Evolutionary conservation across 2,888 invertebrate species (phyloP).

Genomic region (Macaria liturata): DNA sequence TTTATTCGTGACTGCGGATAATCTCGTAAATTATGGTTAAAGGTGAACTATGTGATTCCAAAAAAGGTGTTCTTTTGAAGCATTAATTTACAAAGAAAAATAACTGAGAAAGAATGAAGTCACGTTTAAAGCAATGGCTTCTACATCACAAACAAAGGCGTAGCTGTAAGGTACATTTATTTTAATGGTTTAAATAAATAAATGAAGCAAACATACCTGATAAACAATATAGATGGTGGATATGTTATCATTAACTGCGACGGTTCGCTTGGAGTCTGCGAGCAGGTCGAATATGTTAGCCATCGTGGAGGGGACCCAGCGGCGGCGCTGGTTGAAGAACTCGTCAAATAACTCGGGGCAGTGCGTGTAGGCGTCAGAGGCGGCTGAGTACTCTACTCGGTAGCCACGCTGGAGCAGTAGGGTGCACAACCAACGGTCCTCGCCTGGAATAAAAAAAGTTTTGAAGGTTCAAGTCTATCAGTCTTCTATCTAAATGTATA

Average conservation of each 20-base stretch:
- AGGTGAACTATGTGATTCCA: too few relatives aligned
- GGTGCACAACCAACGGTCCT: slow-evolving; percentile 98
- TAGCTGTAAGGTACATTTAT: too few relatives aligned
- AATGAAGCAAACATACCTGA: slow-evolving; percentile 60
- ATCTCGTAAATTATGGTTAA: too few relatives aligned
- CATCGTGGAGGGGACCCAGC: slow-evolving; percentile 98
- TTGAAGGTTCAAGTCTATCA: too few relatives aligned
- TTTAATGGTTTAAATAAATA: too few relatives aligned
- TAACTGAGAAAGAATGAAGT: too few relatives aligned
- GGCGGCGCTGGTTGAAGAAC: slow-evolving; percentile 96
- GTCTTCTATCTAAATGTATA: too few relatives aligned
- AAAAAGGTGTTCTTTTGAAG: too few relatives aligned
- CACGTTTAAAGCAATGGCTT: too few relatives aligned
- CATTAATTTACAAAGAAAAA: too few relatives aligned
- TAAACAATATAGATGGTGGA: slow-evolving; percentile 91
- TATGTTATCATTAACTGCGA: slow-evolving; percentile 94
- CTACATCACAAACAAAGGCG: too few relatives aligned
- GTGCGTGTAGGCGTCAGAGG: slow-evolving; percentile 97
- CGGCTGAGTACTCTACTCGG: slow-evolving; percentile 96
- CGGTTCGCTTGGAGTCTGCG: slow-evolving; percentile 89
- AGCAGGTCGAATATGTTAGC: slow-evolving; percentile 96
- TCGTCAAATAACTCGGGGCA: slow-evolving; percentile 96
- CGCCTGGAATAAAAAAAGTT: slow-evolving; percentile 81
- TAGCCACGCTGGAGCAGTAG: slow-evolving; percentile 95
- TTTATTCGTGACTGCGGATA: too few relatives aligned